Evolutionary conservation across 2,888 invertebrate species (phyloP).

Genomic region (Orgyia antiqua): DNA sequence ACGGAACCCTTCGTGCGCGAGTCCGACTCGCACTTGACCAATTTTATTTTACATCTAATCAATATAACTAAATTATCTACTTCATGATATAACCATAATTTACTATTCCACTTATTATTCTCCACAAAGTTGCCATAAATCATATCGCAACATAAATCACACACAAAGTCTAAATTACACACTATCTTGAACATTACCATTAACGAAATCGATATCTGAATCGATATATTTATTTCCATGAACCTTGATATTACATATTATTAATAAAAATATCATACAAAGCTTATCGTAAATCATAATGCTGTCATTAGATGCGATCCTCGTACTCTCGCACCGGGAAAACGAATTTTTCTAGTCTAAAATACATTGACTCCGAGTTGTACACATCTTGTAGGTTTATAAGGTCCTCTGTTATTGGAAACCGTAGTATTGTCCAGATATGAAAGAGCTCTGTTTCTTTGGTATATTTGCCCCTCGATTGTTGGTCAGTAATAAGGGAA

Average conservation of each 20-base stretch:
- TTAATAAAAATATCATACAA: slow-evolving; percentile 27
- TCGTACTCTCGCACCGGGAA: slow-evolving; percentile 36
- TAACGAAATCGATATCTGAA: too few species aligned
- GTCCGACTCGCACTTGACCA: too few species aligned
- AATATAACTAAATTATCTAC: too few species aligned
- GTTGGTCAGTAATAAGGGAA: slow-evolving; percentile 27
- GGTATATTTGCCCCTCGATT: slow-evolving; percentile 21
- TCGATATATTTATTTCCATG: slow-evolving; percentile 7
- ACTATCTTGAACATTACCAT: slow-evolving; percentile 6
- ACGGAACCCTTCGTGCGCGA: too few species aligned
- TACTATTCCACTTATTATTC: too few species aligned
- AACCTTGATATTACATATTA: slow-evolving; percentile 9
- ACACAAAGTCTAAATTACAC: slow-evolving; percentile 12
- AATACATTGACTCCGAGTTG: slow-evolving; percentile 38
- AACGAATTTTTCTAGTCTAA: slow-evolving; percentile 44
- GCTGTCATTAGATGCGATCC: slow-evolving; percentile 37
- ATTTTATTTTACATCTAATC: too few species aligned
- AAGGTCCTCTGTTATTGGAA: slow-evolving; percentile 44
- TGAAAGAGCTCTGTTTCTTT: slow-evolving; percentile 39
- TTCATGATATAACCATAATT: too few species aligned
- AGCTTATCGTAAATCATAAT: slow-evolving; percentile 50
- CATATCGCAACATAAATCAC: neutral
- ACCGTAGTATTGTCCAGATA: slow-evolving; percentile 30
- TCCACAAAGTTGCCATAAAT: too few species aligned
- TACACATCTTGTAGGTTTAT: slow-evolving; percentile 33